Base-by-base conservation (phyloP, 2,888 invertebrate genomes). In the Ennomos fuscantarius region DNA sequence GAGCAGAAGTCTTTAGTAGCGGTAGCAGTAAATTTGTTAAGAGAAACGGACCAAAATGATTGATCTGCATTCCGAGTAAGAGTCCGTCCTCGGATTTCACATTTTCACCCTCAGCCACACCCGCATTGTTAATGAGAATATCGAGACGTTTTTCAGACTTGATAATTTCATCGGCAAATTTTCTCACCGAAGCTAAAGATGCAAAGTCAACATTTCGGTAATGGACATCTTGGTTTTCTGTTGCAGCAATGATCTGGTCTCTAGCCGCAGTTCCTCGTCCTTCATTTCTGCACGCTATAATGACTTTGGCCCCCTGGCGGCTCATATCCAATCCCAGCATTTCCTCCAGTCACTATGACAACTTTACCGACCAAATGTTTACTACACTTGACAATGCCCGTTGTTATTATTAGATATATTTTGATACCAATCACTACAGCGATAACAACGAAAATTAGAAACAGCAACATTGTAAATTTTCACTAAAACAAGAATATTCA, bases 281-380 rank as follows among this genome's bases (percentile, higher is more conserved):
- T 60, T 95, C 78, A 76, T 96, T 95, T 65, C 97, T 93, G 80
- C 97, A 97, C 0, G 96, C 97, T 93, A 98, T 92, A 48, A 97
- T 95, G 8, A 97, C 93, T 58, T 94, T 93, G 0, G 96, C 97
- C 12, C 96, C 96, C 95, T 90, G 57, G 93, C 94, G 0, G 96
- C 96, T 96, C 96, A 72, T 94, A 95, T 39, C 96, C 97, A 70
- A 96, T 96, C 8, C 97, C 97, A 63, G 95, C 93, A 66, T 95
- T 97, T 47, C 95, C 96, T 15, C 97, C 98, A 9, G 97, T 98
- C 35, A 98, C 93, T 49, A 98, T 93, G n/a, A 96, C 96, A 2
- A 96, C 96, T 91, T 97, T 97, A 2, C 96, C 97, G 44, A 95
- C 93, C 94, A 97, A 71, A 71, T 86, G 84, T 56, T 67, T 78